These are phyloP conservation scores for Ailuropoda melanoleuca DNA, from an alignment of 2,113 vertebrate species.

Conservation along the genomic window DNA sequence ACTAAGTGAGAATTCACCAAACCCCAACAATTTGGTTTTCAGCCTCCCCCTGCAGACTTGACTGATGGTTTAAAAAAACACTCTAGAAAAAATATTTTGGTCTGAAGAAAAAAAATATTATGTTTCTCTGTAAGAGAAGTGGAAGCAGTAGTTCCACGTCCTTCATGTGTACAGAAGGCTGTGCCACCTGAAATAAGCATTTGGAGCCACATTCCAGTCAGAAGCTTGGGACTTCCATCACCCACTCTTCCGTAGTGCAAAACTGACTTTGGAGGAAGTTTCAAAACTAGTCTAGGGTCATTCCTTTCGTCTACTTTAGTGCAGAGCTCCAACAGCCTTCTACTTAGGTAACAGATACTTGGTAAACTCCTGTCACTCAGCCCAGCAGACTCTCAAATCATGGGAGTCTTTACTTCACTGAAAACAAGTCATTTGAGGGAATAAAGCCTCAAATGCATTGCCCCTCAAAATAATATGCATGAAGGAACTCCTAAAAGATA, in stretches of 20 bases:
- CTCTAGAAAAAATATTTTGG: neutral
- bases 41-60: neutral
- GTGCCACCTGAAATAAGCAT: neutral
- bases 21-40: neutral
- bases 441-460: neutral
- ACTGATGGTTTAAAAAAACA: neutral
- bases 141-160: neutral
- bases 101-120: neutral
- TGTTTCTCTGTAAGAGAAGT: neutral
- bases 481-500: neutral
- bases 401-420: neutral
- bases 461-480: neutral
- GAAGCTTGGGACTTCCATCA: neutral
- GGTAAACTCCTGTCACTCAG: neutral
- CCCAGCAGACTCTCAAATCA: neutral
- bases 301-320: neutral
- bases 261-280: neutral
- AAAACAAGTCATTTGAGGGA: neutral
- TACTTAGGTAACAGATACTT: neutral
- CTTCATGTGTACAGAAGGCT: neutral
- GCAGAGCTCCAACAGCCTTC: neutral
- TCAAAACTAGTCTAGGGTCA: neutral
- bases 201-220: neutral
- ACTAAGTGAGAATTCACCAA: conserved; percentile 7
- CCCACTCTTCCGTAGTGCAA: neutral